phyloP scores from a whole-genome alignment of 1,140 invertebrate genomes.

The Eurosta solidaginis region DNA sequence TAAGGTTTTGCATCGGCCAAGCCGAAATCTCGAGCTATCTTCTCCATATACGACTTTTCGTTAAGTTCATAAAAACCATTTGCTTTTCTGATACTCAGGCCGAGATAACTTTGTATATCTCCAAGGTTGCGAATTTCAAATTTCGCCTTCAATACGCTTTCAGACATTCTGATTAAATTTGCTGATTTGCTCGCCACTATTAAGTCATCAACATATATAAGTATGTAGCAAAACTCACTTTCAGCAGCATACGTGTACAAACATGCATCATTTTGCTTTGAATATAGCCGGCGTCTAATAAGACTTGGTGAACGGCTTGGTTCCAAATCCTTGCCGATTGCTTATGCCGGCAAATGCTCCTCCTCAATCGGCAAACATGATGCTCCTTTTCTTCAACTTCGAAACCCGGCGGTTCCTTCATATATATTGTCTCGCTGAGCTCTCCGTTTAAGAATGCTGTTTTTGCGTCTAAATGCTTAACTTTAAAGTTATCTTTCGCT shows the following conservation, averaged over 20 bases:
- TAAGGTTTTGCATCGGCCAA: conserved; percentile 39
- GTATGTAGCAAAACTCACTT: conserved; percentile 36
- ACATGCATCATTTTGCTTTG: conserved; percentile 3
- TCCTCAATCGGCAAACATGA: conserved; percentile 9
- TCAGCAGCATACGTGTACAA: not conserved
- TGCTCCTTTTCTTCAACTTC: conserved; percentile 58
- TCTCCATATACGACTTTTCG: conserved; percentile 45
- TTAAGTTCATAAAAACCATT: conserved; percentile 30
- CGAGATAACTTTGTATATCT: conserved; percentile 42
- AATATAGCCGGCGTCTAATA: not conserved
- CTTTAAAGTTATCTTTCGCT: conserved; percentile 19
- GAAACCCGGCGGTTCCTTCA: conserved; percentile 49
- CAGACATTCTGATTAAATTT: not conserved
- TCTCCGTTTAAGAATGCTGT: conserved; percentile 59
- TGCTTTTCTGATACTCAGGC: conserved; percentile 39
- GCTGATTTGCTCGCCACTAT: not conserved
- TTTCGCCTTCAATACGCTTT: conserved; percentile 15
- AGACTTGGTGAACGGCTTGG: conserved; percentile 19
- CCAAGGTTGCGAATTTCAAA: conserved; percentile 48
- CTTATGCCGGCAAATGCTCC: conserved; percentile 10
- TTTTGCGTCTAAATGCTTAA: conserved; percentile 48
- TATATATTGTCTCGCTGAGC: conserved; percentile 41
- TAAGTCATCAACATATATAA: no score
- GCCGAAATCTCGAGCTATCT: conserved; percentile 49
- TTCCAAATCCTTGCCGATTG: conserved; percentile 57